These are phyloP conservation scores for Virgularia gustaviana DNA, from an alignment of 92 coral and sea anemone genomes.

Conservation along the genomic window DNA sequence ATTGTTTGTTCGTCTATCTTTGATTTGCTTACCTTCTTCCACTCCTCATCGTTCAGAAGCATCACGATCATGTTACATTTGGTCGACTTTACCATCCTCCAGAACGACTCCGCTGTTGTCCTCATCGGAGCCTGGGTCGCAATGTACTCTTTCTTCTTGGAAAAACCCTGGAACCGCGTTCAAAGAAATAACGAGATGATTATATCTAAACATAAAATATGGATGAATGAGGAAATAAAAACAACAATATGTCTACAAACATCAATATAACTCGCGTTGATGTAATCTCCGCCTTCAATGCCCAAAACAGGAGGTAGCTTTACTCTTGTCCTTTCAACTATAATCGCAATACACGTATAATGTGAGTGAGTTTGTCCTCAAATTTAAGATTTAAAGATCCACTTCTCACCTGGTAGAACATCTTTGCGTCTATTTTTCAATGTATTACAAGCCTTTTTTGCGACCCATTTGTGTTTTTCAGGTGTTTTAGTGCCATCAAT, in stretches of 20 bases:
- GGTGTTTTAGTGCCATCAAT: conserved; percentile 41
- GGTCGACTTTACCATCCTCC: conserved; percentile 91
- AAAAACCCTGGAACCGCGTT: conserved; percentile 61
- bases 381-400: background rate
- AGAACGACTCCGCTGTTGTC: conserved; percentile 71
- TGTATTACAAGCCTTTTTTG: conserved; percentile 63
- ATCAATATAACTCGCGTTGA: conserved; percentile 81
- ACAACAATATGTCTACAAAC: conserved; percentile 50
- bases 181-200: background rate
- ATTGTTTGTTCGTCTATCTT: no score
- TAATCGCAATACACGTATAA: background rate
- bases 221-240: no score
- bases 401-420: conserved; percentile 66
- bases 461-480: conserved; percentile 73
- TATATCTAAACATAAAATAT: background rate
- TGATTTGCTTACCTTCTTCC: conserved; percentile 59
- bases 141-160: conserved; percentile 80
- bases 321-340: conserved; percentile 78
- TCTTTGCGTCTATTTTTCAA: conserved; percentile 65
- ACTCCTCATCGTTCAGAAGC: conserved; percentile 69
- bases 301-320: conserved; percentile 80
- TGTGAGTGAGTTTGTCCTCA: background rate
- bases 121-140: conserved; percentile 90
- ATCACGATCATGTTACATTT: conserved; percentile 79
- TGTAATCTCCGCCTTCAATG: conserved; percentile 87